Conservation (phyloP, 2,113 vertebrate genomes). For the Campylomormyrus numenius region DNA sequence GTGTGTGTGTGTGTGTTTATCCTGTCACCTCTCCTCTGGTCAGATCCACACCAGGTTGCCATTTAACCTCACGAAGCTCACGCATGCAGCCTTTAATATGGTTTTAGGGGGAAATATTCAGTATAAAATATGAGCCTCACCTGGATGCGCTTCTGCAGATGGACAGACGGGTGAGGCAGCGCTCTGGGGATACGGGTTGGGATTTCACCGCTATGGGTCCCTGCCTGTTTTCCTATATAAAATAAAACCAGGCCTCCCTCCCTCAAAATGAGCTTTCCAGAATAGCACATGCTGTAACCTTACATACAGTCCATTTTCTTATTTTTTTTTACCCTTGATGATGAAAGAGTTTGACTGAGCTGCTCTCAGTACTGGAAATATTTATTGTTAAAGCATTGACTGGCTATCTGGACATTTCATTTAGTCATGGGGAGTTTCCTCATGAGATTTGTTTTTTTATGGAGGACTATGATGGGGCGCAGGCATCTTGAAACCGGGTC, state of each 20-base stretch:
- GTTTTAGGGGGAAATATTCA: neutral
- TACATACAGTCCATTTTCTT: neutral
- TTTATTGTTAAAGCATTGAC: neutral
- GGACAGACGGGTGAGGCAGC: neutral
- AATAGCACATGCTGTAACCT: neutral
- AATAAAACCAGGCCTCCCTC: neutral
- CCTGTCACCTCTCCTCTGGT: neutral
- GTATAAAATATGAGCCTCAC: neutral
- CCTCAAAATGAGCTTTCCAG: neutral
- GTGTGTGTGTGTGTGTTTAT: neutral
- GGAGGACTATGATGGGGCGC: neutral
- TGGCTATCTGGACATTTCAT: neutral
- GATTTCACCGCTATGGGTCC: neutral
- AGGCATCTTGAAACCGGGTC: neutral
- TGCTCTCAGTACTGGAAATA: neutral
- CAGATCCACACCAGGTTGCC: neutral
- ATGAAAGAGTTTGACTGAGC: neutral
- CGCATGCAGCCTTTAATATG: neutral
- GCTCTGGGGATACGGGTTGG: neutral
- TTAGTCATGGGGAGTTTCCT: neutral
- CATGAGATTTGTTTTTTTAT: neutral
- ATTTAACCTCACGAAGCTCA: neutral
- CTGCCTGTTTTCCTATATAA: neutral
- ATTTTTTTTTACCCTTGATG: neutral
- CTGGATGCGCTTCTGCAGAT: neutral